Percentiles rank a stretch among this genome's conserved stretches.
Evolutionary conservation across 30 jellyfish, hydroid and myxozoan species (phyloP).

Genomic region (Phacellophora camtschatica): DNA sequence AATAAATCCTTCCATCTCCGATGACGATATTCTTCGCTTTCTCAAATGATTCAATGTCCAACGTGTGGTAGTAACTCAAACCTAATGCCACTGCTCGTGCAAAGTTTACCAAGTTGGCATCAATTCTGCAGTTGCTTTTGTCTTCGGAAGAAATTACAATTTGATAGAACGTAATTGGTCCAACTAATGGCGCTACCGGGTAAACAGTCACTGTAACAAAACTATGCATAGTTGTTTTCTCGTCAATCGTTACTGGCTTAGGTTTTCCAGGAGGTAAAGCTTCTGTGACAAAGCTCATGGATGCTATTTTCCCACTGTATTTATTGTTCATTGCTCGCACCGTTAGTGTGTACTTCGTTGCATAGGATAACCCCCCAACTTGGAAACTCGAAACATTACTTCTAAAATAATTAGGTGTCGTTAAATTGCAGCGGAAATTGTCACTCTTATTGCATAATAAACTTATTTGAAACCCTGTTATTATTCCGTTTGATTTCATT

Average conservation of each 20-base stretch:
- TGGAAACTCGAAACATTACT: no score
- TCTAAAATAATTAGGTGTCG: no score
- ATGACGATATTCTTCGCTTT: constrained; percentile 4
- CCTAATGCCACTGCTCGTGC: constrained; percentile 5
- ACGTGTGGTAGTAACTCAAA: constrained; percentile 19
- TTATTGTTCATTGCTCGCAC: constrained; percentile 3
- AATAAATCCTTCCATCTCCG: constrained; percentile 43
- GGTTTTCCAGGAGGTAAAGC: constrained; percentile 61
- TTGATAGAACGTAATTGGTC: constrained; percentile 56
- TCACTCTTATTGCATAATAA: no score
- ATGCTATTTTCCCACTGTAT: background rate
- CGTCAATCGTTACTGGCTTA: background rate
- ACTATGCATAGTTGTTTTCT: background rate
- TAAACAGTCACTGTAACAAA: constrained; percentile 7
- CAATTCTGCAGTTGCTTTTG: background rate
- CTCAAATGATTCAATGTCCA: constrained; percentile 1
- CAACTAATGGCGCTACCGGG: constrained; percentile 18
- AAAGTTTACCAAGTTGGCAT: background rate
- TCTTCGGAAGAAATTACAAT: constrained; percentile 6
- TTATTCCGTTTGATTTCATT: constrained; percentile 9
- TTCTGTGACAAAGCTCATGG: background rate
- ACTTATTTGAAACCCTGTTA: no score
- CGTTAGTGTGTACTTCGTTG: constrained; percentile 22
- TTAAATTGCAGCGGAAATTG: no score
- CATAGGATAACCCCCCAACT: constrained; percentile 8